phyloP scores from a whole-genome alignment of 1,140 invertebrate genomes.

The Drosophila grimshawi region DNA sequence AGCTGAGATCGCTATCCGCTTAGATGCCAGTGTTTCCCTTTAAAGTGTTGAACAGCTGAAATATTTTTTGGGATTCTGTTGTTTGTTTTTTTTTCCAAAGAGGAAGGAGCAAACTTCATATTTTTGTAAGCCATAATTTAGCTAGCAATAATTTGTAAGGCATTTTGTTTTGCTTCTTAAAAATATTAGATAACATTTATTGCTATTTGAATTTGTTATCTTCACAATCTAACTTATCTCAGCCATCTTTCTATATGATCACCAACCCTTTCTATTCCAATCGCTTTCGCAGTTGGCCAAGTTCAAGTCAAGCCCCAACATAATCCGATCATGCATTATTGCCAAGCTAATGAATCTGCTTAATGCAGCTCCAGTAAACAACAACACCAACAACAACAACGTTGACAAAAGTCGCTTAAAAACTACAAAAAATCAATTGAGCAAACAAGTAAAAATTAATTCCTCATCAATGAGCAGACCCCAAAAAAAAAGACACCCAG shows the following conservation, averaged over 20 bases:
- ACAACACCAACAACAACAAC: slow-evolving; percentile 18
- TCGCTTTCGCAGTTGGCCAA: slow-evolving; percentile 4
- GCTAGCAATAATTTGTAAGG: no score
- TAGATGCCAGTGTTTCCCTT: slow-evolving; percentile 1
- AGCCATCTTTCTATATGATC: neutral
- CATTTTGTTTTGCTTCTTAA: no score
- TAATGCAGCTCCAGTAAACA: slow-evolving; percentile 58
- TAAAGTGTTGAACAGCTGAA: slow-evolving; percentile 5
- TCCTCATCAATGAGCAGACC: slow-evolving; percentile 66
- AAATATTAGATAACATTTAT: no score
- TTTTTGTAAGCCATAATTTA: no score
- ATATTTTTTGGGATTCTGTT: neutral
- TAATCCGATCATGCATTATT: slow-evolving; percentile 80
- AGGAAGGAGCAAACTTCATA: no score
- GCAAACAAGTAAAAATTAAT: slow-evolving; percentile 81
- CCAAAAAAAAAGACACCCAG: slow-evolving; percentile 45
- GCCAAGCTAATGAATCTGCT: slow-evolving; percentile 80
- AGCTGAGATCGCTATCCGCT: slow-evolving; percentile 9
- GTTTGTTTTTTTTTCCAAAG: neutral
- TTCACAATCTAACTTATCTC: neutral
- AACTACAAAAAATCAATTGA: slow-evolving; percentile 72
- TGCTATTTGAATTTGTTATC: neutral
- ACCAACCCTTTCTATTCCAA: neutral
- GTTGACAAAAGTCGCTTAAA: slow-evolving; percentile 35
- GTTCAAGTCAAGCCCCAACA: slow-evolving; percentile 37